phyloP scores from a whole-genome alignment of 1,140 invertebrate genomes.

The Bombus vancouverensis region DNA sequence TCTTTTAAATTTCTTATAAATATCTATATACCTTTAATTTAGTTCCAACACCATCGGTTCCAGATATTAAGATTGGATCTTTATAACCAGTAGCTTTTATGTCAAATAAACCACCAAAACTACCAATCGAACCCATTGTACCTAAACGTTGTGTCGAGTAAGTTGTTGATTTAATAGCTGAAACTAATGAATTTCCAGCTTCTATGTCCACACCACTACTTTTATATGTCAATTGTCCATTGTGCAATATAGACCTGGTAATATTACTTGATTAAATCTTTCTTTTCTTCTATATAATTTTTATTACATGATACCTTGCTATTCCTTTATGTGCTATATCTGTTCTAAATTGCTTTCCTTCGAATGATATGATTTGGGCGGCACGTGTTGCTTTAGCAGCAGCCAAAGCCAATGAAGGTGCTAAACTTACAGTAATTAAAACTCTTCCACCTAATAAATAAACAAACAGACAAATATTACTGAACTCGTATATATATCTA shows the following conservation, averaged over 20 bases:
- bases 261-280: slow-evolving; percentile 12
- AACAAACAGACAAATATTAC: slow-evolving; percentile 13
- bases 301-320: slow-evolving; percentile 84
- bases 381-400: slow-evolving; percentile 88
- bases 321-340: slow-evolving; percentile 96
- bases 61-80: slow-evolving; percentile 95
- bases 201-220: slow-evolving; percentile 96
- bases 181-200: slow-evolving; percentile 93
- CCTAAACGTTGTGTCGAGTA: slow-evolving; percentile 88
- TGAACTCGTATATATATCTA: background rate
- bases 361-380: slow-evolving; percentile 89
- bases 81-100: slow-evolving; percentile 85
- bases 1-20: background rate
- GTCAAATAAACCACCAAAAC: slow-evolving; percentile 97
- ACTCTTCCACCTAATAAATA: slow-evolving; percentile 88
- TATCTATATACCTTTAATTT: slow-evolving; percentile 90
- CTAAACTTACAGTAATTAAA: slow-evolving; percentile 90
- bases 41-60: slow-evolving; percentile 98
- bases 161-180: slow-evolving; percentile 90
- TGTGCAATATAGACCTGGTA: slow-evolving; percentile 80
- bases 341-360: slow-evolving; percentile 91
- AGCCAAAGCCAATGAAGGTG: slow-evolving; percentile 86
- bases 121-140: slow-evolving; percentile 91
- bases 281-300: background rate
- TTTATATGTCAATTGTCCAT: slow-evolving; percentile 91